Base-by-base conservation (phyloP, 1,140 invertebrate genomes). In the Drosophila lowei region DNA sequence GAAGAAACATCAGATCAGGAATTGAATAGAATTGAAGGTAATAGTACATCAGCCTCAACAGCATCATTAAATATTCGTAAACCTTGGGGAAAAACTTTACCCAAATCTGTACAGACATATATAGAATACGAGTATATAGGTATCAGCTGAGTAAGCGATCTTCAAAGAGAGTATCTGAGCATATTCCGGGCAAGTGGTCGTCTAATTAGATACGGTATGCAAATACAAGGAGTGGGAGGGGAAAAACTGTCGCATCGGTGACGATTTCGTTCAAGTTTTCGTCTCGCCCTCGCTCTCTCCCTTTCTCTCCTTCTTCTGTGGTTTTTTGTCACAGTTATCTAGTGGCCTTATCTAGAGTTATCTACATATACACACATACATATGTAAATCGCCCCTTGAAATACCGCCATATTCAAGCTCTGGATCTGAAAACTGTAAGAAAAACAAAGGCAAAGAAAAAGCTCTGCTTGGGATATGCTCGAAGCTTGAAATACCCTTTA, bases 131-230 rank as follows among this genome's bases (percentile, higher is more conserved):
- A 25, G 0, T 25, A 25, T 23, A 7, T 9, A 21, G 11, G 13
- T 62, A 48, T 64, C 21, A 28, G 15, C 34, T 13, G 34, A 11
- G 34, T 13, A 34, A 11, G 30, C 0, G 30, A 38, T 38, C 34
- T 13, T 5, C 11, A 38, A 13, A 41, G 28, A 16, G 3, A 47
- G 34, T 38, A 38, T 34, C 52, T 38, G 41, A 23, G 48, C 49
- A 74, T 59, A 38, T 64, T 63, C 64, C 43, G 18, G 41, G 52
- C 70, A 59, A 38, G 41, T 60, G 77, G 18, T 49, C 53, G 62
- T 38, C 49, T 79, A 85, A 85, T 88, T 63, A 86, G 77, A 85
- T 85, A 85, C 81, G 68, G 48, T 86, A 85, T 86, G 81, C 73
- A 85, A 85, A 85, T 85, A 38, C 11, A 13, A 3, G 11, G 34